Evolutionary conservation across 2,888 invertebrate genomes (phyloP).

Genomic region (Chaitophorus viminalis): DNA sequence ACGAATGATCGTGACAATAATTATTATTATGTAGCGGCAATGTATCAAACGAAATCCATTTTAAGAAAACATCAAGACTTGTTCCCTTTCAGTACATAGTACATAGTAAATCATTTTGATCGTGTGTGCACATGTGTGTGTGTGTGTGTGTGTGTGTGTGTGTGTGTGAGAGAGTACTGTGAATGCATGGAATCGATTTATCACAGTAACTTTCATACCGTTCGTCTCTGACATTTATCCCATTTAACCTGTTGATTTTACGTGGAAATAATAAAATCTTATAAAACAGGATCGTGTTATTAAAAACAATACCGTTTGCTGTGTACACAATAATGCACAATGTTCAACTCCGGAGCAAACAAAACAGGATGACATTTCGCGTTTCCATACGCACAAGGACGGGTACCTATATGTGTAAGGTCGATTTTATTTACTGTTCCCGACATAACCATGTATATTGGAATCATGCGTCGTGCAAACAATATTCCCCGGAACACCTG

Average conservation of each 20-base stretch:
- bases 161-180: too few species aligned
- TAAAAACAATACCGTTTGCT: not conserved
- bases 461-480: not conserved
- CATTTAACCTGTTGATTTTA: not conserved
- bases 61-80: too few species aligned
- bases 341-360: not conserved
- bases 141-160: too few species aligned
- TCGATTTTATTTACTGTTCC: constrained; percentile 23
- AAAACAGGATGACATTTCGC: not conserved
- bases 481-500: constrained; percentile 25
- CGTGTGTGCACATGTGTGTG: too few species aligned
- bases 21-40: too few species aligned
- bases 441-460: not conserved
- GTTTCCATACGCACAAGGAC: not conserved
- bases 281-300: not conserved
- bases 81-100: too few species aligned
- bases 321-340: not conserved
- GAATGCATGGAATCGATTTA: too few species aligned
- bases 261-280: not conserved
- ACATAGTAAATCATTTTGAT: too few species aligned
- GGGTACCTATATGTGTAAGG: not conserved
- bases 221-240: not conserved
- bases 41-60: too few species aligned
- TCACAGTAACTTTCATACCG: too few species aligned
- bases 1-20: too few species aligned